These are phyloP conservation scores for Cydia pomonella DNA, from an alignment of 1,140 invertebrate species.

Conservation along the genomic window DNA sequence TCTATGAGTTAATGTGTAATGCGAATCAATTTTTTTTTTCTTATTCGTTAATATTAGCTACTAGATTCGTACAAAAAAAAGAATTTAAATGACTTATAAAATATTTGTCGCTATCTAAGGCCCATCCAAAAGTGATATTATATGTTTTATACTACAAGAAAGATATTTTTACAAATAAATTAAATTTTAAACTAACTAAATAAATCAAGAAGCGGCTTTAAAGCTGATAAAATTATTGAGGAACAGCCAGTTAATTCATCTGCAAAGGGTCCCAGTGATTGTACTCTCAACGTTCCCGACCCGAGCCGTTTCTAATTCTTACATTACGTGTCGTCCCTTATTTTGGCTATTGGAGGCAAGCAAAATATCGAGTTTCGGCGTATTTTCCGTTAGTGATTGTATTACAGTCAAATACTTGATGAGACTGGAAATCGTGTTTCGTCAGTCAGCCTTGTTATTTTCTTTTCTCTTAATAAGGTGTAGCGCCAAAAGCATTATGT, in stretches of 20 bases:
- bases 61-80: too few relatives aligned
- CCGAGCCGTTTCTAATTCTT: neutral
- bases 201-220: neutral
- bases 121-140: too few relatives aligned
- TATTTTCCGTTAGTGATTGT: constrained; percentile 1
- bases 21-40: too few relatives aligned
- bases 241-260: neutral
- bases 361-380: constrained; percentile 3
- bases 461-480: neutral
- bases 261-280: neutral
- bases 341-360: neutral
- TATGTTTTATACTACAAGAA: too few relatives aligned
- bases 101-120: too few relatives aligned
- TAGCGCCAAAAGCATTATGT: neutral
- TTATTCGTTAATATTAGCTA: too few relatives aligned
- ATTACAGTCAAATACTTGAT: neutral
- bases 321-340: neutral
- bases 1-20: too few relatives aligned
- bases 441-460: neutral
- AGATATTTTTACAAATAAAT: too few relatives aligned
- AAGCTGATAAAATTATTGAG: neutral
- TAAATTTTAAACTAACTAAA: too few relatives aligned
- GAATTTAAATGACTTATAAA: too few relatives aligned
- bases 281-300: neutral
- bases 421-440: neutral